Evolutionary conservation across 2,113 vertebrate species (phyloP), one percentile per base, ranked within the genome.

Genomic region (Indicator maculatus): DNA sequence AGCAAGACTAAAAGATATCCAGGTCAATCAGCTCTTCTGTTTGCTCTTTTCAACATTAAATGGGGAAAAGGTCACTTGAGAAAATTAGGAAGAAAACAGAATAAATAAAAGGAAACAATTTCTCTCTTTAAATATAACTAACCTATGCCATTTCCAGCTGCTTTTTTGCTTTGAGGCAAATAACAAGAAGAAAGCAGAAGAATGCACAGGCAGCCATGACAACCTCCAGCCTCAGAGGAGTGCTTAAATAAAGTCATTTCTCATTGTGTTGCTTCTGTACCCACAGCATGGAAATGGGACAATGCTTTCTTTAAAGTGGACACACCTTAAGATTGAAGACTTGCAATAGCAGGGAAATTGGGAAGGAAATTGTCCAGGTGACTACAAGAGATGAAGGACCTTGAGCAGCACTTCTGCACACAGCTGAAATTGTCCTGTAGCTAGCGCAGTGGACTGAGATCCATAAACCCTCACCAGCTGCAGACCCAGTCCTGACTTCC

Each of bases 41-140:
- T 91, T 89, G 91, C 88, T 91, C 89, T 96, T 96, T 95, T 91
- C 82, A 85, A 67, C 79, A 89, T 70, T 87, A 96, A 91, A 85
- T 83, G 78, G 26, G 87, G 84, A 89, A 96, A 94, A 96, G 89
- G 94, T 93, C 91, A 83, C 66, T 83, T 83, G 64, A 86, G 72
- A 64, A 91, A 95, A 96, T 94, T 93, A 95, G 89, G 75, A 94
- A 73, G 41, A 94, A 88, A 94, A 84, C 55, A 52, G 44, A 90
- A 64, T 89, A 94, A 96, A 96, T 93, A 86, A 89, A 93, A 92
- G 38, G 90, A 87, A 94, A 93, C 72, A 44, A 80, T 69, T 87
- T 95, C 61, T 70, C 21, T 85, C 74, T 94, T 95, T 91, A 93
- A 92, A 89, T 55, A 72, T 50, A 93, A 93, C 65, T 93, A 93